phyloP scores from a whole-genome alignment of 1,140 invertebrate genomes.

The Leptinotarsa undecemlineata region DNA sequence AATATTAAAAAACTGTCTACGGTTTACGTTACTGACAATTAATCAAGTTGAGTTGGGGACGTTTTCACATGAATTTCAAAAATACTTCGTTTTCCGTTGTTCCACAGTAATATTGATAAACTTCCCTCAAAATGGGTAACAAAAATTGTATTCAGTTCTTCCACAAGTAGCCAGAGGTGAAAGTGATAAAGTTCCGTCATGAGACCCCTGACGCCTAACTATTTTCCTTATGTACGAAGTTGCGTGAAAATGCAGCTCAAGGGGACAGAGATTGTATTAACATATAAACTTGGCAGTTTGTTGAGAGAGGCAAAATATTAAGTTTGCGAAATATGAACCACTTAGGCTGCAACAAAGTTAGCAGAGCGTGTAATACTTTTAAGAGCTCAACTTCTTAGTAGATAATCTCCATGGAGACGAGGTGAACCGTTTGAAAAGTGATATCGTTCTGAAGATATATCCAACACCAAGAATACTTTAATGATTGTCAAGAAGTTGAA shows the following conservation, averaged over 20 bases:
- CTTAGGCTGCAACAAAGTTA: neutral
- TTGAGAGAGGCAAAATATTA: neutral
- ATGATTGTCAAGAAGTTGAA: too few relatives aligned
- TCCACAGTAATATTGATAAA: too few relatives aligned
- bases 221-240: conserved; percentile 5
- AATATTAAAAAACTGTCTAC: too few relatives aligned
- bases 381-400: neutral
- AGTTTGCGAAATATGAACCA: conserved; percentile 3
- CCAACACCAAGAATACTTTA: too few relatives aligned
- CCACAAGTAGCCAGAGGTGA: neutral
- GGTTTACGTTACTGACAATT: too few relatives aligned
- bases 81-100: too few relatives aligned
- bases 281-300: conserved; percentile 1
- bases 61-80: too few relatives aligned
- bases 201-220: neutral
- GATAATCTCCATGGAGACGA: neutral
- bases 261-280: conserved; percentile 2
- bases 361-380: neutral
- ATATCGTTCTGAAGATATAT: too few relatives aligned
- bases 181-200: neutral
- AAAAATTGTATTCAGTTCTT: neutral
- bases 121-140: neutral
- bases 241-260: neutral
- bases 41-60: too few relatives aligned
- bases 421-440: too few relatives aligned